Evolutionary conservation across 2,888 invertebrate genomes (phyloP).

Genomic region (Chorisops tibialis): DNA sequence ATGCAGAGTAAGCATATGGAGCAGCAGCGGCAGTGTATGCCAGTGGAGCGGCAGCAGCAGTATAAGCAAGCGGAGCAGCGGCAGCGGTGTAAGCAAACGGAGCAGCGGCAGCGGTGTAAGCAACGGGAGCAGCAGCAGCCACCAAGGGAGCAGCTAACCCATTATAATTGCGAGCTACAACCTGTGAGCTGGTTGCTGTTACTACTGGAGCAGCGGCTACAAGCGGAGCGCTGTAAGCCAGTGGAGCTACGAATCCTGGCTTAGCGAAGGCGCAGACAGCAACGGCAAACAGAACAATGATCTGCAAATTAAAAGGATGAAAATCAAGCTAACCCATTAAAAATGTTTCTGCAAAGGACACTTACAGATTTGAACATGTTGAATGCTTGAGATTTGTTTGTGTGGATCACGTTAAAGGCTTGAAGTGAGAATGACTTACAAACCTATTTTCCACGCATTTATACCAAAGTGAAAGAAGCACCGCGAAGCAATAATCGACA

Average conservation of each 20-base stretch:
- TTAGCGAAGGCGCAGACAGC: slow-evolving; percentile 33
- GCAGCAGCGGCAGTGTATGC: slow-evolving; percentile 36
- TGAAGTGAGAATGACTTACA: not conserved
- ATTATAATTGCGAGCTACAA: slow-evolving; percentile 61
- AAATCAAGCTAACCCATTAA: not conserved
- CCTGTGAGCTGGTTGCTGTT: slow-evolving; percentile 65
- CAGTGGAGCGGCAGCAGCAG: slow-evolving; percentile 45
- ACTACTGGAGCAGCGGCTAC: slow-evolving; percentile 56
- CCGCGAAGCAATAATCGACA: not conserved
- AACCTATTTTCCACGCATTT: not conserved
- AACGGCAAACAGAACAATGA: slow-evolving; percentile 26
- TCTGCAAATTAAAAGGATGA: not conserved
- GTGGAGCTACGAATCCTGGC: slow-evolving; percentile 36
- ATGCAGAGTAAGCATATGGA: slow-evolving; percentile 39
- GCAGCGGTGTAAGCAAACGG: slow-evolving; percentile 42
- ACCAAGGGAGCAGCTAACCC: slow-evolving; percentile 55
- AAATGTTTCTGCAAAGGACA: not conserved
- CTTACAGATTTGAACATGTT: slow-evolving; percentile 20
- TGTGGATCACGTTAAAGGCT: slow-evolving; percentile 2
- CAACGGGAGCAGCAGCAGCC: slow-evolving; percentile 46
- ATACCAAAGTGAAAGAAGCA: not conserved
- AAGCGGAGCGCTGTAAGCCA: slow-evolving; percentile 34
- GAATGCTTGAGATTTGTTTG: slow-evolving; percentile 2
- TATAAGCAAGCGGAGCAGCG: slow-evolving; percentile 45
- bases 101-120: slow-evolving; percentile 51